phyloP scores from a whole-genome alignment of 2,888 invertebrate genomes.

The Nymphalis urticae region DNA sequence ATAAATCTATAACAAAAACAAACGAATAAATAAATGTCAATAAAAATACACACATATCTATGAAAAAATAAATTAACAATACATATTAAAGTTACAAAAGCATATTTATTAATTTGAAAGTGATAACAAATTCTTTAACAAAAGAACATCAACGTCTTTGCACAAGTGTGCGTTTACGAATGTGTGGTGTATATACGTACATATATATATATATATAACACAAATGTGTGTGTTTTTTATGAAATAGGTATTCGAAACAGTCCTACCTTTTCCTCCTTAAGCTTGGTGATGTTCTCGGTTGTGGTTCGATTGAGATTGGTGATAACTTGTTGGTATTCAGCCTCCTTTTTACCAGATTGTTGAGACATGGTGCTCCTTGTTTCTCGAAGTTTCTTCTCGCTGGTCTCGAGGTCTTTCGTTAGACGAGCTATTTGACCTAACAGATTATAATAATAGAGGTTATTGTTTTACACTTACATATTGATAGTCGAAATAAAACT shows the following conservation, averaged over 20 bases:
- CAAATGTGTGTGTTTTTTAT: no score
- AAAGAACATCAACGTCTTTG: no score
- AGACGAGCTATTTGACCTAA: constrained; percentile 85
- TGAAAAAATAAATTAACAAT: no score
- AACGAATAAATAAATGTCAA: no score
- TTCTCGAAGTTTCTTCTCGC: constrained; percentile 83
- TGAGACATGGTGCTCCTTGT: constrained; percentile 86
- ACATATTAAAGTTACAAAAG: no score
- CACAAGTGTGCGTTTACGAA: no score
- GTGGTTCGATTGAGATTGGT: constrained; percentile 86
- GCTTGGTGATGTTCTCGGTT: constrained; percentile 87
- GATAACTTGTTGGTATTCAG: constrained; percentile 89
- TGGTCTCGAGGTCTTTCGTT: constrained; percentile 88
- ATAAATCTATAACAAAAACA: no score
- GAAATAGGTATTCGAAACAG: not conserved
- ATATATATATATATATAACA: not conserved
- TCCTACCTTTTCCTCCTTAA: constrained; percentile 87
- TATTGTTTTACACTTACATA: no score
- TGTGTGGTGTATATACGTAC: not conserved
- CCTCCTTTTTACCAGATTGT: constrained; percentile 88
- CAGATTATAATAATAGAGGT: constrained; percentile 6
- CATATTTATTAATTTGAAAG: no score
- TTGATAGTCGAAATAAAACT: no score
- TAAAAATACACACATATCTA: no score
- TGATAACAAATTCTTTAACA: no score